Base-by-base conservation (phyloP, 1,140 invertebrate genomes). In the Conopomorpha cramerella region DNA sequence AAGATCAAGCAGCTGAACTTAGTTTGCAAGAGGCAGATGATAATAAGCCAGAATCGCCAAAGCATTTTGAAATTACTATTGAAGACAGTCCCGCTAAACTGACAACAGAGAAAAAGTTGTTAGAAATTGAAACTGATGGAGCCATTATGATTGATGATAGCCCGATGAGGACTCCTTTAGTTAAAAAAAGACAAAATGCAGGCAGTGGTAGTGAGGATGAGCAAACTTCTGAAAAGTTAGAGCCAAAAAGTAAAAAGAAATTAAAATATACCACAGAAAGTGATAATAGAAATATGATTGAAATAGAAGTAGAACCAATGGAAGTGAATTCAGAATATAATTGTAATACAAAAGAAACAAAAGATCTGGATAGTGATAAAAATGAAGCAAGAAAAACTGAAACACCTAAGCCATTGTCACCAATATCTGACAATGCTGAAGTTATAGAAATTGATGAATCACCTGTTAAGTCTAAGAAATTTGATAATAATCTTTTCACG, bases 31-130 rank as follows among this genome's bases (percentile, higher is more conserved):
- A 47, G 29, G 36, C 55, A 41, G 71, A 76, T 39, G 70, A 70
- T 49, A 55, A 41, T 36, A 66, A 76, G 41, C 64, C 67, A 38
- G 51, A 58, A 16, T 16, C 16, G 14, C 23, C 14, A 16, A 54
- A 52, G 7, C 52, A 49, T 29, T 51, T 71, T 32, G 71, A 72
- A 59, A 73, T 76, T 8, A 70, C 57, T 13, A 73, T 76, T 43
- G 67, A 76, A 43, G 67, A 76, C 38, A 76, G 71, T 41, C 67
- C 71, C 6, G 41, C 65, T n/a, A 72, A 76, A 44, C 46, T 50
- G 27, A 12, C 42, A 26, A 28, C 44, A 51, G 39, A 30, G 30
- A 35, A 43, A 30, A 45, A 39, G 33, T 41, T 34, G 8, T 28
- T 17, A 45, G 46, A 58, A 30, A 36, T 61, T 18, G 52, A 49